phyloP scores from a whole-genome alignment of 2,888 invertebrate species.

The Ecdyonurus torrentis region DNA sequence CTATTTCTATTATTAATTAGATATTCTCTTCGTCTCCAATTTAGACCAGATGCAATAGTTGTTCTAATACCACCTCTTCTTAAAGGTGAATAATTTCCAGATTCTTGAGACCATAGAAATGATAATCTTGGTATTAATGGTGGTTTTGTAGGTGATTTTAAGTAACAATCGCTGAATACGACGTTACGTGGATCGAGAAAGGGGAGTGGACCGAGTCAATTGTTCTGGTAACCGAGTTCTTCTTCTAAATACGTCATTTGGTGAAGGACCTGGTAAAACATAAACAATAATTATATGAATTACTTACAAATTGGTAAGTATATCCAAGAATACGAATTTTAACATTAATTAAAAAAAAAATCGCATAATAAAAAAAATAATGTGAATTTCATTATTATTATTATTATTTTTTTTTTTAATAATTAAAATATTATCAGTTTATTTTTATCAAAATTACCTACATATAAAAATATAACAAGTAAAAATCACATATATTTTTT shows the following conservation, averaged over 20 bases:
- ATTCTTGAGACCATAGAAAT: neutral
- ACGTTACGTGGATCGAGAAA: neutral
- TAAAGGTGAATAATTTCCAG: neutral
- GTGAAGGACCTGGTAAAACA: neutral
- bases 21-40: neutral
- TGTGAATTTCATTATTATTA: too few relatives aligned
- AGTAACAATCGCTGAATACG: neutral
- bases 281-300: neutral
- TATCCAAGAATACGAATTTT: too few relatives aligned
- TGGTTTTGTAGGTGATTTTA: neutral
- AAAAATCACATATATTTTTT: conserved; percentile 3
- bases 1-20: neutral
- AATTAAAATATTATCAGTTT: too few relatives aligned
- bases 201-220: neutral
- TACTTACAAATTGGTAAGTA: too few relatives aligned
- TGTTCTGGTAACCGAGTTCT: neutral
- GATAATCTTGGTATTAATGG: neutral
- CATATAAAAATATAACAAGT: conserved; percentile 7
- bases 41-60: too few relatives aligned
- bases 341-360: too few relatives aligned
- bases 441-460: too few relatives aligned
- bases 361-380: too few relatives aligned
- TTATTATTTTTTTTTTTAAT: too few relatives aligned
- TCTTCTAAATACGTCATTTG: neutral
- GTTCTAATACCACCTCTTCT: neutral